phyloP scores from a whole-genome alignment of 2,797 vertebrate genomes.

The Aeoliscus strigatus region DNA sequence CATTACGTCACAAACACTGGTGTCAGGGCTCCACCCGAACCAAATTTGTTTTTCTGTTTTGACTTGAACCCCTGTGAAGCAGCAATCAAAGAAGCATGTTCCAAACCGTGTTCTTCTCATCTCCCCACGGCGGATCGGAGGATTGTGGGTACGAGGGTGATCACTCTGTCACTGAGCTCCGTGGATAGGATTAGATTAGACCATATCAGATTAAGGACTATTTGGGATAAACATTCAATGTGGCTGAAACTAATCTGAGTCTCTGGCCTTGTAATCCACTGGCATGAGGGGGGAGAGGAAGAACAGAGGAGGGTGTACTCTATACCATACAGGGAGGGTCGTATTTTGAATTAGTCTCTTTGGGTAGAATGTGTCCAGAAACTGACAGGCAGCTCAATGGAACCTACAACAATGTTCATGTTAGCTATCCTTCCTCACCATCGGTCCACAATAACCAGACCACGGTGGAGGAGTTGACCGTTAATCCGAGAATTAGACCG shows the following conservation, averaged over 20 bases:
- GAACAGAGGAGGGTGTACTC: no score
- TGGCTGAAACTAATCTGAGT: slow-evolving; percentile 50
- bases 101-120: slow-evolving; percentile 13
- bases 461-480: no score
- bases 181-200: slow-evolving; percentile 63
- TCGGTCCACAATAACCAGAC: no score
- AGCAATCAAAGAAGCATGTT: slow-evolving; percentile 30
- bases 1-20: no score
- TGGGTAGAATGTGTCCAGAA: no score
- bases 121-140: slow-evolving; percentile 6
- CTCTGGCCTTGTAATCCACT: slow-evolving; percentile 35
- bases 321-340: no score
- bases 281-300: slow-evolving; percentile 3
- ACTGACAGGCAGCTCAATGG: no score
- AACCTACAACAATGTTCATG: no score
- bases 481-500: no score
- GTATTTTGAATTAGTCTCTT: no score
- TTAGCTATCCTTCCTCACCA: no score
- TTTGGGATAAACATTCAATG: slow-evolving; percentile 62
- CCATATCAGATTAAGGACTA: slow-evolving; percentile 58
- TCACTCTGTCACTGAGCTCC: slow-evolving; percentile 33
- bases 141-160: slow-evolving; percentile 11
- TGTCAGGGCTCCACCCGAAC: no score
- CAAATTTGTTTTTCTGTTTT: slow-evolving; percentile 26
- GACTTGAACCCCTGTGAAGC: slow-evolving; percentile 9